Base-by-base conservation (phyloP, 2,888 invertebrate genomes). In the Agelastica alni region DNA sequence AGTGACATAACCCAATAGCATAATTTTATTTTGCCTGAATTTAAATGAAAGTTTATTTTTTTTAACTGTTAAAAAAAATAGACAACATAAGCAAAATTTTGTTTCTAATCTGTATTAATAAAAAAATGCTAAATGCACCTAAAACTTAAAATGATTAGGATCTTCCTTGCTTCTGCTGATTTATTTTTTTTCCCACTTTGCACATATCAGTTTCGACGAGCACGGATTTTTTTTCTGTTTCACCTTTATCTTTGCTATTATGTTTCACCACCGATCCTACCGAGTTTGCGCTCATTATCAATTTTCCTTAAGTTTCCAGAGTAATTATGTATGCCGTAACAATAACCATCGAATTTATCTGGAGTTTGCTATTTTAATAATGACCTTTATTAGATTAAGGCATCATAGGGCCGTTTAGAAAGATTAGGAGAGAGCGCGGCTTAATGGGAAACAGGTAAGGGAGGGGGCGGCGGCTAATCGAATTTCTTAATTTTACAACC, bases 341-440 rank as follows among this genome's bases (percentile, higher is more conserved):
- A 69, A 71, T 71, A 71, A 70, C 71, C 70, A 61, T 71, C 56
- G 68, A 68, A 71, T 67, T 68, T 69, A 70, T 70, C 66, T 63
- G 51, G 59, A 61, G 65, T 62, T 63, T 62, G 64, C 66, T 61
- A 61, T 69, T 70, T 69, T 69, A 67, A 69, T 69, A 67, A 71
- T 69, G 71, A 71, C 67, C 68, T 58, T 70, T 70, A 71, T 71
- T 71, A 69, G 71, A 71, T 71, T 70, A 69, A 66, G 61, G 65
- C 69, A 60, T 70, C 67, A 68, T 63, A 61, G 66, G 63, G 64
- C 60, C 66, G 70, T 63, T 71, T 69, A 66, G 65, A 69, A 68
- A 69, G 69, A 71, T 70, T 69, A 68, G 65, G 61, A 65, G 62
- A 58, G 57, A 45, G 48, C 18, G 41, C 61, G 61, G 53, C 59